Conservation (phyloP, 1,140 invertebrate genomes). For the Reticulitermes speratus region DNA sequence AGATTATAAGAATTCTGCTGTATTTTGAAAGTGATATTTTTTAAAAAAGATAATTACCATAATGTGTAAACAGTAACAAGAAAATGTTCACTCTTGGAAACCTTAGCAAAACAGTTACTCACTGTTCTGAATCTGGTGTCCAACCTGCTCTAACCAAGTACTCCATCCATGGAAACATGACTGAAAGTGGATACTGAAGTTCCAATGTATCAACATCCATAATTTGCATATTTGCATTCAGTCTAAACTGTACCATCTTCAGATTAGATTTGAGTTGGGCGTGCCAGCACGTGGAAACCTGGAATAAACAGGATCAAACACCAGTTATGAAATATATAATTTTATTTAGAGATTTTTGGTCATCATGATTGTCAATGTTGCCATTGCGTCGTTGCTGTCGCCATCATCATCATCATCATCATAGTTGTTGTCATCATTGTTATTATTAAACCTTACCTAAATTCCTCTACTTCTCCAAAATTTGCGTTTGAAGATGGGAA, state of each 20-base stretch:
- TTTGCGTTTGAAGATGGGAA: conserved; percentile 78
- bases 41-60: no score
- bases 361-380: no score
- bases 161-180: conserved; percentile 88
- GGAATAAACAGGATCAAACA: conserved; percentile 17
- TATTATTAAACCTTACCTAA: conserved; percentile 47
- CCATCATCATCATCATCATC: no score
- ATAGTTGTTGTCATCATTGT: no score
- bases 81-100: not conserved
- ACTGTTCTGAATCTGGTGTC: conserved; percentile 86
- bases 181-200: conserved; percentile 68
- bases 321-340: no score
- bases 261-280: conserved; percentile 83
- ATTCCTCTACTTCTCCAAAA: conserved; percentile 81
- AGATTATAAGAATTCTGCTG: no score
- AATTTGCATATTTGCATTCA: conserved; percentile 65
- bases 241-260: conserved; percentile 82
- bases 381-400: no score
- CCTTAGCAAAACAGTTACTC: conserved; percentile 46
- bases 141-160: conserved; percentile 92
- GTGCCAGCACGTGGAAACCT: conserved; percentile 90
- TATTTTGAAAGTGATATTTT: no score
- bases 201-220: conserved; percentile 66
- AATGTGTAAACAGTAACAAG: no score
- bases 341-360: no score